Percentiles rank a stretch among this genome's conserved stretches.
These are phyloP conservation scores for Centrocercus urophasianus DNA, from an alignment of 2,113 vertebrate species.

Conservation along the genomic window DNA sequence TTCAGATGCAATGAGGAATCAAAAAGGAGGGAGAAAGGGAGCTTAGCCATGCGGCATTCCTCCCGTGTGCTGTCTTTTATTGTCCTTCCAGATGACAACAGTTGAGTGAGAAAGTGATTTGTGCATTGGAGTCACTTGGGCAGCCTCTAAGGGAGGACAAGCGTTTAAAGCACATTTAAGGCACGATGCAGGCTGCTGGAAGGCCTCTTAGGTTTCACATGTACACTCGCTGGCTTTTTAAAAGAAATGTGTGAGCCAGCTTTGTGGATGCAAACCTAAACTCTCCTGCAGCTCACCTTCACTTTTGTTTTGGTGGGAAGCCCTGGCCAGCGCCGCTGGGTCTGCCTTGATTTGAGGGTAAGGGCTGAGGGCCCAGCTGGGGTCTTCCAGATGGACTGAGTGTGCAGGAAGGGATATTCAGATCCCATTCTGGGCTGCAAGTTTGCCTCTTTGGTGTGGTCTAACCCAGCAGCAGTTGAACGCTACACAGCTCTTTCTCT, in stretches of 20 bases:
- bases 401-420: not conserved
- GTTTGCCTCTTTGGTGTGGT: not conserved
- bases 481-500: too few species aligned
- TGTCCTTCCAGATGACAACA: not conserved
- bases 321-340: not conserved
- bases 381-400: not conserved
- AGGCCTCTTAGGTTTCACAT: not conserved
- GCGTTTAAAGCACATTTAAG: not conserved
- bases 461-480: too few species aligned
- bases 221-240: not conserved
- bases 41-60: not conserved
- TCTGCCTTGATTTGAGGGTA: not conserved
- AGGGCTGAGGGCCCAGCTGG: not conserved
- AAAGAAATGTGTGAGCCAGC: fast-evolving
- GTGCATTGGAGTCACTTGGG: not conserved
- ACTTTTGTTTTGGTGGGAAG: not conserved
- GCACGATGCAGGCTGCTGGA: not conserved
- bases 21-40: not conserved
- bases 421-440: fast-evolving
- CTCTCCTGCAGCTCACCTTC: not conserved
- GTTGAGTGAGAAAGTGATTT: not conserved
- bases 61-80: not conserved
- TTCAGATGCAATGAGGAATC: not conserved
- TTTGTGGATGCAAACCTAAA: not conserved
- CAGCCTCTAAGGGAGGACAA: not conserved